Conservation (phyloP, 2,888 invertebrate species). For the Drosophila meridionalis region DNA sequence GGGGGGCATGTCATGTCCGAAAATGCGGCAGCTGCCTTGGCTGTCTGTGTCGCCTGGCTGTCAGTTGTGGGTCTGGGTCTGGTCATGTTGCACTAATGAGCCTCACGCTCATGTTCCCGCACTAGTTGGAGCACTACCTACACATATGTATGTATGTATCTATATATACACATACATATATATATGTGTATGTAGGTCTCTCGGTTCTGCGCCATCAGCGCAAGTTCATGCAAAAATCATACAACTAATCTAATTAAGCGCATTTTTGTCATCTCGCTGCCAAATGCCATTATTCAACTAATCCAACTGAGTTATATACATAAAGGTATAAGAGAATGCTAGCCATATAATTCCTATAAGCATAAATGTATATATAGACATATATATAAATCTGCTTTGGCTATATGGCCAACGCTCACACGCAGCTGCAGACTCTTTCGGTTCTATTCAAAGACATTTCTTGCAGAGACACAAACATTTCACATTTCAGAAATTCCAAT, state of each 20-base stretch:
- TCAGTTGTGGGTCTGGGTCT: conserved; percentile 39
- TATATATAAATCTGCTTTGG: conserved; percentile 8
- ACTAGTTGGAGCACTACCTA: neutral
- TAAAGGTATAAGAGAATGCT: conserved; percentile 21
- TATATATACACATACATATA: neutral
- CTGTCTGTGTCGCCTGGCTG: conserved; percentile 21
- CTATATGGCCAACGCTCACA: neutral
- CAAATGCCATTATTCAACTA: conserved; percentile 66
- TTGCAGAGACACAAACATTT: conserved; percentile 29
- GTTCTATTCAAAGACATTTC: conserved; percentile 50
- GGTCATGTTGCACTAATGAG: conserved; percentile 64
- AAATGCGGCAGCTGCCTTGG: conserved; percentile 36
- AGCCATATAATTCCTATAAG: conserved; percentile 25
- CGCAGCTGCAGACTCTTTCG: conserved; percentile 37
- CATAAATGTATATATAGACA: conserved; percentile 12
- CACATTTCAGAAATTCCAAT: conserved; percentile 60
- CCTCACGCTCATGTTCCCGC: conserved; percentile 45
- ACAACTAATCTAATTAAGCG: conserved; percentile 77
- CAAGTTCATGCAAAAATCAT: conserved; percentile 66
- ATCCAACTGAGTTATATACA: conserved; percentile 45
- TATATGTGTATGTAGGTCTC: neutral
- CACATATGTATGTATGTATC: neutral
- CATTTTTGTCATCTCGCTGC: conserved; percentile 72
- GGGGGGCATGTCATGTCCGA: conserved; percentile 16
- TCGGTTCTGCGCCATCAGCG: conserved; percentile 58